These are phyloP conservation scores for Sibirionetta formosa DNA, from an alignment of 2,797 vertebrate genomes.

Conservation along the genomic window DNA sequence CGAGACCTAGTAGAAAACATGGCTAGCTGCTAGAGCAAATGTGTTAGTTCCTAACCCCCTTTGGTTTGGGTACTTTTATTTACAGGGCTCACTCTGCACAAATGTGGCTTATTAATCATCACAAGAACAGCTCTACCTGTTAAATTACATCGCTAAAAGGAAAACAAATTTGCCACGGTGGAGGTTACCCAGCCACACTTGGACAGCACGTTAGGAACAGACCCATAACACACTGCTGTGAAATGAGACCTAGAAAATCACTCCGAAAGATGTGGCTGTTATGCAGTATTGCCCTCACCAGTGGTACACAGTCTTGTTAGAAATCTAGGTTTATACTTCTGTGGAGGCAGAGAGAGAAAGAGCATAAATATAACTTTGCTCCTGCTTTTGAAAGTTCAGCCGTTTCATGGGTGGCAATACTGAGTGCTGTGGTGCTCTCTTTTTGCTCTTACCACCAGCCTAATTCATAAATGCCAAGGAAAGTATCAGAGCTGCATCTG, in stretches of 20 bases:
- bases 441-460: not conserved
- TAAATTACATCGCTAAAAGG: not conserved
- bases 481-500: not conserved
- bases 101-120: not conserved
- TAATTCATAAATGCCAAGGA: not conserved
- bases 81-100: not conserved
- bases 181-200: not conserved
- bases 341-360: not conserved
- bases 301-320: fast-evolving
- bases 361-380: not conserved
- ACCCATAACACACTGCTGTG: not conserved
- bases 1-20: not conserved
- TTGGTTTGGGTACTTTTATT: not conserved
- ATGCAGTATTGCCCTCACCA: not conserved
- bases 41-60: not conserved
- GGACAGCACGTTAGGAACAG: not conserved
- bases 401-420: not conserved
- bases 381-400: not conserved
- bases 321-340: not conserved
- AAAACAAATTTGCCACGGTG: not conserved
- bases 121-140: not conserved
- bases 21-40: not conserved
- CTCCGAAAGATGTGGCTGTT: fast-evolving
- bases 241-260: not conserved
- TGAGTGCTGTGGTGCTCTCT: not conserved